Base-by-base conservation (phyloP, 2,797 vertebrate species). In the Artibeus lituratus region DNA sequence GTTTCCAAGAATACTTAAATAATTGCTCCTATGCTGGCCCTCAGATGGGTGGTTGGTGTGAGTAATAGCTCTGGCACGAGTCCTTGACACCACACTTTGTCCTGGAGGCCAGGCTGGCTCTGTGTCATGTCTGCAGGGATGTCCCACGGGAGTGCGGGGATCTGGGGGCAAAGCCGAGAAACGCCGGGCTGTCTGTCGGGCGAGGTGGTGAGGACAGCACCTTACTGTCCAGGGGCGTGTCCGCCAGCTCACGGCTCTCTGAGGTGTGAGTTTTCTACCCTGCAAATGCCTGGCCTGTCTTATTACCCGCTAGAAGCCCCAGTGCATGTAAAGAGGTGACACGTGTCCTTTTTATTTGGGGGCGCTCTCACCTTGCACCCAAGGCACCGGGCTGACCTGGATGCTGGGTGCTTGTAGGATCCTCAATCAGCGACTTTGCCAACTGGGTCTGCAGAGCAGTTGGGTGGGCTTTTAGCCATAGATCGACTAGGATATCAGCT, bases 1-100 rank as follows among this genome's bases (percentile, higher is more conserved):
- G 37, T 96, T 97, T 96, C 96, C 95, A 97, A 97, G 94, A 97
- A 94, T 84, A 92, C 57, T 91, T 72, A 96, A 95, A 94, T 97
- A 96, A 96, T 95, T 81, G 81, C 78, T 78, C 85, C 90, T 49
- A 24, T 86, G 86, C 81, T 2, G 3, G 96, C 90, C 86, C 91
- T 88, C 44, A 26, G 93, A 92, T 42, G 15, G 94, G 91, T 0
- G 87, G 94, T 87, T 87, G 80, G 90, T 94, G 72, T 96, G 96
- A 95, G 96, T 95, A 95, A 96, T 55, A 44, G 55, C 55, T 65
- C 94, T 96, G 97, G 94, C 90, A 2, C 3, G 59, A 14, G 74
- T 70, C 57, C 73, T 47, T 55, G 44, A 70, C 32, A 74, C 93
- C 89, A 47, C 84, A 42, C 72, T 90, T 51, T 18, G 91, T 90